Conservation (phyloP, 2,797 vertebrate species). For the Lindbergichthys nudifrons region DNA sequence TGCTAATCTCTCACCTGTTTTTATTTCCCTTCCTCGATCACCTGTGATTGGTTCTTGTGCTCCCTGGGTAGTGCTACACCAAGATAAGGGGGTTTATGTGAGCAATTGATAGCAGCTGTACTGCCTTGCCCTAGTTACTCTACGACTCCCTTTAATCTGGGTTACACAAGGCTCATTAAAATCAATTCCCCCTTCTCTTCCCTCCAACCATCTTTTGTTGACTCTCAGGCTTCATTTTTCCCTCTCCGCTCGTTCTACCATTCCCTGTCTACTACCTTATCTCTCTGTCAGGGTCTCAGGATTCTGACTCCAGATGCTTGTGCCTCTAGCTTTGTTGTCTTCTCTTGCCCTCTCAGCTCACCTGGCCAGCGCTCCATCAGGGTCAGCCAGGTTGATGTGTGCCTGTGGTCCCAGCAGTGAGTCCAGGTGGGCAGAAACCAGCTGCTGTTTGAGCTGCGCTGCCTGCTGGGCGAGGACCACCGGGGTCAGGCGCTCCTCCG, state of each 20-base stretch:
- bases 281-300: slow-evolving; percentile 7
- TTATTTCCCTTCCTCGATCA: slow-evolving; percentile 11
- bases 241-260: neutral
- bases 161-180: slow-evolving; percentile 18
- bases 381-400: slow-evolving; percentile 92
- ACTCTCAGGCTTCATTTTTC: neutral
- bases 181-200: slow-evolving; percentile 12
- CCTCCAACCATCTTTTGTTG: neutral
- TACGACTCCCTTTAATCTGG: slow-evolving; percentile 6
- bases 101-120: slow-evolving; percentile 12
- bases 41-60: slow-evolving; percentile 2
- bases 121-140: slow-evolving; percentile 2
- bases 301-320: slow-evolving; percentile 18
- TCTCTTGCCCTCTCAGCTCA: slow-evolving; percentile 70
- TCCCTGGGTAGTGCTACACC: slow-evolving; percentile 2
- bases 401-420: slow-evolving; percentile 91
- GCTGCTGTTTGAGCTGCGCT: slow-evolving; percentile 91
- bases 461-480: slow-evolving; percentile 93
- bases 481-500: slow-evolving; percentile 92
- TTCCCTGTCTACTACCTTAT: neutral
- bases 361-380: slow-evolving; percentile 93
- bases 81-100: slow-evolving; percentile 25
- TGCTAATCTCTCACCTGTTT: slow-evolving; percentile 20
- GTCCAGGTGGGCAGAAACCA: slow-evolving; percentile 92
- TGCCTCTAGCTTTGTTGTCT: neutral